Base-by-base conservation (phyloP, 2,797 vertebrate species). In the Catostomus latipinnis region DNA sequence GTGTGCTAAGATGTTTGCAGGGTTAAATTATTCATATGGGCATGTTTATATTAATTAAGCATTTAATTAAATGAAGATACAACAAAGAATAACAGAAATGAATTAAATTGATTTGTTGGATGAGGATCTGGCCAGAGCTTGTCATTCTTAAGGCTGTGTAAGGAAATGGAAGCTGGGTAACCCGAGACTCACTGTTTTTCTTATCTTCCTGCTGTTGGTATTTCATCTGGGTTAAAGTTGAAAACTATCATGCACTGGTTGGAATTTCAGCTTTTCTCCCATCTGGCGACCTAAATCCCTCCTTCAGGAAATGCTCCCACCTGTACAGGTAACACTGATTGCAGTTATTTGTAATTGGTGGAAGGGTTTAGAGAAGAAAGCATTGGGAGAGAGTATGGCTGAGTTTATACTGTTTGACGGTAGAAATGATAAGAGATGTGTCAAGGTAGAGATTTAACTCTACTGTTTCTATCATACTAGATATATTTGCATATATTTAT, bases 221-320 rank as follows among this genome's bases (percentile, higher is more conserved):
- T 82, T 84, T 81, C 81, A 84, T 84, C 69, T 45, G 81, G 86
- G 88, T 87, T 86, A 82, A 86, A 85, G 86, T 88, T 87, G 84
- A 87, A 88, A 71, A 87, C 81, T 80, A 48, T 87, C 89, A 88
- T 82, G 58, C 78, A 80, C 71, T 1, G 78, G 83, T 83, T 76
- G 68, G 85, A 86, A 82, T 84, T 80, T 69, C 57, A 49, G 82
- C 75, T 71, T 81, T 18, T 2, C 77, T 82, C 85, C 83, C 77
- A 85, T 85, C 84, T 88, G 88, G 90, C 86, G 78, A 91, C 73
- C 82, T 80, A 87, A 84, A 89, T 90, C 90, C 87, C 82, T 89
- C 85, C 45, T 80, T 85, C 80, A 83, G 85, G 80, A 89, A 56
- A 58, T 56, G 49, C 48, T 60, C 54, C 53, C 67, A 66, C 77